Evolutionary conservation across 2,888 invertebrate species (phyloP).

Genomic region (Plagodis pulveraria): DNA sequence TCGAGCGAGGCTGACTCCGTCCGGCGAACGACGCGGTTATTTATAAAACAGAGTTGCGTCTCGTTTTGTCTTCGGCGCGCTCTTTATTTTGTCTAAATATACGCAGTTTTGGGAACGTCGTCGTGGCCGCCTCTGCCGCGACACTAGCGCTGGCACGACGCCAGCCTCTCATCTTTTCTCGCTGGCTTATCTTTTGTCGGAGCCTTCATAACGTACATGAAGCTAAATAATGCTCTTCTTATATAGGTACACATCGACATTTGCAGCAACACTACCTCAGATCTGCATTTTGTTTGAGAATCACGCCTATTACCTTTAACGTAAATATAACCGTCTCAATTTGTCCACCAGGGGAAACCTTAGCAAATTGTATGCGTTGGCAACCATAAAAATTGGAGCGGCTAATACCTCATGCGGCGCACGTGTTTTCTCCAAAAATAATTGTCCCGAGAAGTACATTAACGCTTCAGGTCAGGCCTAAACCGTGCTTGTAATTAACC

Average conservation of each 20-base stretch:
- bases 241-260: not conserved
- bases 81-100: slow-evolving; percentile 86
- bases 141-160: slow-evolving; percentile 72
- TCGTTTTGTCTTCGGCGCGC: slow-evolving; percentile 84
- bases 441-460: slow-evolving; percentile 53
- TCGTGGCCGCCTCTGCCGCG: slow-evolving; percentile 75
- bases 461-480: slow-evolving; percentile 34
- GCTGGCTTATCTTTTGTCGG: slow-evolving; percentile 68
- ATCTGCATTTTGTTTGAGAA: not conserved
- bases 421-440: slow-evolving; percentile 67
- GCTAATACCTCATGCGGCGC: slow-evolving; percentile 46
- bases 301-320: no score
- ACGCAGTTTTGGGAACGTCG: slow-evolving; percentile 85
- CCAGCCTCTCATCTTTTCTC: slow-evolving; percentile 74
- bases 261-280: not conserved
- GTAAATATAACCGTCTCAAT: not conserved
- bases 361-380: slow-evolving; percentile 20
- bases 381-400: slow-evolving; percentile 40
- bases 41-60: slow-evolving; percentile 84
- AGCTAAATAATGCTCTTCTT: not conserved
- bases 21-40: slow-evolving; percentile 82
- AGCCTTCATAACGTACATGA: slow-evolving; percentile 42
- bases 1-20: slow-evolving; percentile 73
- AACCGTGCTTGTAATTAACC: slow-evolving; percentile 54
- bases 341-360: slow-evolving; percentile 12